These are phyloP conservation scores for Balanococcus diminutus DNA, from an alignment of 2,888 invertebrate species.

Conservation along the genomic window DNA sequence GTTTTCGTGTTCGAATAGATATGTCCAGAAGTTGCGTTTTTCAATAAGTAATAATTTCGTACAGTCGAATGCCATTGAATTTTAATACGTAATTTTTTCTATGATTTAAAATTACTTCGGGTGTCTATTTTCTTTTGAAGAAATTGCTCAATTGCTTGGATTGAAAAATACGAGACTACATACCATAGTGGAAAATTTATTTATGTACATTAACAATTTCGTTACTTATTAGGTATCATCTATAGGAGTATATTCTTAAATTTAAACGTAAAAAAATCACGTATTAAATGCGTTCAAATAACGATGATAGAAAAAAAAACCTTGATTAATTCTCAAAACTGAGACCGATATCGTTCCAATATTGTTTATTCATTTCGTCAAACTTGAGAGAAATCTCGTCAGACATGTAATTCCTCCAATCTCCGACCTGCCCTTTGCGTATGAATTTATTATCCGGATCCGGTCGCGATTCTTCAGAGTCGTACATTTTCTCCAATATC, in stretches of 20 bases:
- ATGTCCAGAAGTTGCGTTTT: background rate
- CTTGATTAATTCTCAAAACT: conserved; percentile 44
- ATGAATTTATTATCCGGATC: conserved; percentile 70
- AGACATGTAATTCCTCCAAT: conserved; percentile 62
- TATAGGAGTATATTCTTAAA: too few relatives aligned
- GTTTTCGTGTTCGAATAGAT: background rate
- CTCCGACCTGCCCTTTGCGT: conserved; percentile 68
- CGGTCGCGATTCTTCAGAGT: conserved; percentile 64
- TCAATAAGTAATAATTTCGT: background rate
- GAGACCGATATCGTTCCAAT: conserved; percentile 57
- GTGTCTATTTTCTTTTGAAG: background rate
- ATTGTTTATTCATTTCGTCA: conserved; percentile 61
- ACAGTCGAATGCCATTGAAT: background rate
- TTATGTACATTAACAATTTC: background rate
- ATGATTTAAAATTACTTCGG: too few relatives aligned
- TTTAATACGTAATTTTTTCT: background rate
- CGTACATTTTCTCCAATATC: conserved; percentile 66
- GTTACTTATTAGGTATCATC: too few relatives aligned
- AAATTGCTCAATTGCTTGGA: too few relatives aligned
- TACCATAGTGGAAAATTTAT: background rate
- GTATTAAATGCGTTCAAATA: background rate
- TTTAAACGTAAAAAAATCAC: background rate
- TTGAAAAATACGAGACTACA: background rate
- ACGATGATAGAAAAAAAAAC: background rate
- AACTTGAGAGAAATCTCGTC: conserved; percentile 61